Conservation (phyloP, 2,797 vertebrate species). For the Mergus octosetaceus region DNA sequence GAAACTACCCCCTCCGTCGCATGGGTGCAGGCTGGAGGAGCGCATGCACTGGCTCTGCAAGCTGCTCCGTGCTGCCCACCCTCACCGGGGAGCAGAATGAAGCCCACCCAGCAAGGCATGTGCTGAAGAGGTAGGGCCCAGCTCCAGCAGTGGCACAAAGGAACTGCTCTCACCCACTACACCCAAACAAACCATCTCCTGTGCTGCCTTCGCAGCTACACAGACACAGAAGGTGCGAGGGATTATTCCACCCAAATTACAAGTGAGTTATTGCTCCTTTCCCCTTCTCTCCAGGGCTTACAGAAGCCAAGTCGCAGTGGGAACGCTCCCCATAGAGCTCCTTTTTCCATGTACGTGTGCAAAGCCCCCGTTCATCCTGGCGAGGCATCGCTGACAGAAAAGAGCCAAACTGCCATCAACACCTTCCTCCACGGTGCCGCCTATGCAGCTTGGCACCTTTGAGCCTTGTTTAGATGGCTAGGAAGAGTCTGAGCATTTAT, state of each 20-base stretch:
- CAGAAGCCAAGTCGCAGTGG: slow-evolving; percentile 27
- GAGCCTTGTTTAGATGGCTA: slow-evolving; percentile 43
- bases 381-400: slow-evolving; percentile 48
- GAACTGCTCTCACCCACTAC: background rate
- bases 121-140: background rate
- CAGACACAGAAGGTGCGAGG: slow-evolving; percentile 64
- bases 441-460: slow-evolving; percentile 63
- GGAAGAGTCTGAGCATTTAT: slow-evolving; percentile 26
- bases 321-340: slow-evolving; percentile 4
- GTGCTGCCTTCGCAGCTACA: slow-evolving; percentile 38
- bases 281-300: slow-evolving; percentile 21
- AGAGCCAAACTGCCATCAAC: slow-evolving; percentile 64
- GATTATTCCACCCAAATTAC: slow-evolving; percentile 62
- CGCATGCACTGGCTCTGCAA: background rate
- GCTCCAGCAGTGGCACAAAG: slow-evolving; percentile 43
- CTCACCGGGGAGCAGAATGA: accelerated
- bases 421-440: slow-evolving; percentile 49
- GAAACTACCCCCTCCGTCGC: slow-evolving; percentile 13
- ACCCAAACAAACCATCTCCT: slow-evolving; percentile 59
- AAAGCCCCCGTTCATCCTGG: slow-evolving; percentile 28
- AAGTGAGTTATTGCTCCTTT: slow-evolving; percentile 59
- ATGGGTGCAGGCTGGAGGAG: background rate
- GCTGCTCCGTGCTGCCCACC: background rate
- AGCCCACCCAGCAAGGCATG: background rate
- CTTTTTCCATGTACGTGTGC: background rate